Percentiles rank a stretch among this genome's conserved stretches.
Conservation (phyloP, 2,113 vertebrate genomes). For the Theristicus caerulescens region DNA sequence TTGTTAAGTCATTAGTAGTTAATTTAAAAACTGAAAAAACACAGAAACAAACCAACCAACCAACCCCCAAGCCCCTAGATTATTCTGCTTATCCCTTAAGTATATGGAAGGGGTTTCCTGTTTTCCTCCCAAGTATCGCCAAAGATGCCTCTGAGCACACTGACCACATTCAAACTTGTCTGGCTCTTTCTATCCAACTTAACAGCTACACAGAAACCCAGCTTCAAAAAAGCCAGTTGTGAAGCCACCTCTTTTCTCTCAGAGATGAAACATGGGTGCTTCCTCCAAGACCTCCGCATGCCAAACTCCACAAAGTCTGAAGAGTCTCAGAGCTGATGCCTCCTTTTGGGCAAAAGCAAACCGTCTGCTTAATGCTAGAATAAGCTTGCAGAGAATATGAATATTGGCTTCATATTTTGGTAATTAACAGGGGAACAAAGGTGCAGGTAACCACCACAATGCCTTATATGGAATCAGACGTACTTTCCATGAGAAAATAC, state of each 20-base stretch:
- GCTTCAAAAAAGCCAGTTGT: background rate
- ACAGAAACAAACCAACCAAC: background rate
- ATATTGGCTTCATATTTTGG: background rate
- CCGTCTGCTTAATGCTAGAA: background rate
- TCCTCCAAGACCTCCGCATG: fast-evolving
- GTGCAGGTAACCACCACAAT: background rate
- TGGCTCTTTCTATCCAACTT: background rate
- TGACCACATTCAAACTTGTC: fast-evolving
- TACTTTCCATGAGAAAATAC: background rate
- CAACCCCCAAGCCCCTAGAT: no score
- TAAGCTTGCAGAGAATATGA: background rate
- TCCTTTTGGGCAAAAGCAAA: background rate
- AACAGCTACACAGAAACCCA: background rate
- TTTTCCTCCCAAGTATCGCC: background rate
- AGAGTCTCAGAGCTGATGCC: background rate
- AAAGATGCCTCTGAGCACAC: background rate
- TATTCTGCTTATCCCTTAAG: background rate
- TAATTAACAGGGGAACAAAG: background rate
- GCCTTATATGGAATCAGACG: background rate
- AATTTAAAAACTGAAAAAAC: background rate
- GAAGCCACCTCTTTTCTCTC: background rate
- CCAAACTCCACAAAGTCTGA: background rate
- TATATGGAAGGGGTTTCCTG: background rate
- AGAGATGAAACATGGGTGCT: fast-evolving
- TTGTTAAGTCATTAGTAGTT: background rate